Evolutionary conservation across 2,113 vertebrate species (phyloP).

Genomic region (Willisornis vidua): DNA sequence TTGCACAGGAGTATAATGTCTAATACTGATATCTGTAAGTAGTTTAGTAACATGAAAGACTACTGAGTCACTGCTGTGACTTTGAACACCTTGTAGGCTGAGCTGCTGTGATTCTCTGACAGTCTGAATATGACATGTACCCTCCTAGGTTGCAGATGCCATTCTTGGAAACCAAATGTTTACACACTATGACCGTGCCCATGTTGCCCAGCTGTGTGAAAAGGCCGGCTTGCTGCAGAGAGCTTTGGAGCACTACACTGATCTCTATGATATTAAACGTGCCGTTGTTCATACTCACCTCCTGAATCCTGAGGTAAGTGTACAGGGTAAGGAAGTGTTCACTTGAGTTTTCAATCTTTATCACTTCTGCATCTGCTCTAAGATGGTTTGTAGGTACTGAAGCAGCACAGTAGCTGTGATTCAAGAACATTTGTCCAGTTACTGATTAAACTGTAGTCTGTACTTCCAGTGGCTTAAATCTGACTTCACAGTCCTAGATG

Average conservation of each 20-base stretch:
- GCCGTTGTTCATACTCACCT: constrained; percentile 91
- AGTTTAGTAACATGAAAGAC: not conserved
- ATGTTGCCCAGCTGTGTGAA: constrained; percentile 92
- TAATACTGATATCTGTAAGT: not conserved
- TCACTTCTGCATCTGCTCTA: not conserved
- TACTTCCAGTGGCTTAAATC: not conserved
- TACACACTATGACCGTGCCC: constrained; percentile 89
- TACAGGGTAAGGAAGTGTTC: not conserved
- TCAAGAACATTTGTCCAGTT: not conserved
- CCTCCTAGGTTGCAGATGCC: constrained; percentile 89
- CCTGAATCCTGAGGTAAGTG: constrained; percentile 84
- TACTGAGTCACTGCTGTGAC: not conserved
- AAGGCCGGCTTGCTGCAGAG: constrained; percentile 91
- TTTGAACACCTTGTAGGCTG: not conserved
- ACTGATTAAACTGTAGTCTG: not conserved
- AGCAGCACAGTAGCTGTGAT: not conserved
- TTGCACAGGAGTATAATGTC: not conserved
- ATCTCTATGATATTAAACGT: constrained; percentile 90
- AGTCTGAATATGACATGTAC: not conserved
- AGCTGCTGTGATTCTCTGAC: not conserved
- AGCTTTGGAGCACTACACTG: constrained; percentile 90
- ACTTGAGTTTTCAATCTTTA: not conserved
- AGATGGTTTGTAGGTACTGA: not conserved
- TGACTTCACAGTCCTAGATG: not conserved
- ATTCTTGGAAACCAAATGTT: constrained; percentile 96